phyloP scores from a whole-genome alignment of 2,888 invertebrate genomes.

The Sylvicola fuscatus region DNA sequence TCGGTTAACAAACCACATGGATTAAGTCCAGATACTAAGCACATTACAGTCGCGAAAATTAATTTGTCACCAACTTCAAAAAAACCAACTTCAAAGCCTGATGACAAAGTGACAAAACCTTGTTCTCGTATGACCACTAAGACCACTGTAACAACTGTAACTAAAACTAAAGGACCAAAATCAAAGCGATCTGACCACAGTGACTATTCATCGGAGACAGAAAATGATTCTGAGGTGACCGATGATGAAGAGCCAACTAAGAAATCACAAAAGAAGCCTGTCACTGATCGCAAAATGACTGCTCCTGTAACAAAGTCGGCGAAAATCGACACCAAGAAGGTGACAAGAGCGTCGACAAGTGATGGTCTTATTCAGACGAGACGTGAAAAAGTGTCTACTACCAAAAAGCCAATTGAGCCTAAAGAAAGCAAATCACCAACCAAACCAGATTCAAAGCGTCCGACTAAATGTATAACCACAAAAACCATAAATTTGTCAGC shows the following conservation, averaged over 20 bases:
- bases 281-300: conserved; percentile 24
- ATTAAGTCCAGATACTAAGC: background rate
- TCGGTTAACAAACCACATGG: no score
- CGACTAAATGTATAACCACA: conserved; percentile 28
- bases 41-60: conserved; percentile 4
- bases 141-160: conserved; percentile 3
- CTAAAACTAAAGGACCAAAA: background rate
- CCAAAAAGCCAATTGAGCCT: conserved; percentile 10
- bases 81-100: no score
- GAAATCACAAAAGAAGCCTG: conserved; percentile 16
- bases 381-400: conserved; percentile 9
- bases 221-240: conserved; percentile 3
- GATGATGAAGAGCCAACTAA: conserved; percentile 4
- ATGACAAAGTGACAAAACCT: no score
- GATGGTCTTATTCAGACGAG: conserved; percentile 33
- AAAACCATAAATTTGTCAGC: conserved; percentile 30
- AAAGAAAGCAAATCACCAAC: conserved; percentile 1
- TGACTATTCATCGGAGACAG: conserved; percentile 2
- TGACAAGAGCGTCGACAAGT: conserved; percentile 31
- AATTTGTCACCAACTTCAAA: conserved; percentile 3
- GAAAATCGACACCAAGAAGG: conserved; percentile 25
- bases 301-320: conserved; percentile 25
- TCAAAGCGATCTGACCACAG: conserved; percentile 2
- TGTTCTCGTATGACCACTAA: conserved; percentile 1
- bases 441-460: conserved; percentile 9